Base-by-base conservation (phyloP, 2,888 invertebrate genomes). In the Lithophane socia region DNA sequence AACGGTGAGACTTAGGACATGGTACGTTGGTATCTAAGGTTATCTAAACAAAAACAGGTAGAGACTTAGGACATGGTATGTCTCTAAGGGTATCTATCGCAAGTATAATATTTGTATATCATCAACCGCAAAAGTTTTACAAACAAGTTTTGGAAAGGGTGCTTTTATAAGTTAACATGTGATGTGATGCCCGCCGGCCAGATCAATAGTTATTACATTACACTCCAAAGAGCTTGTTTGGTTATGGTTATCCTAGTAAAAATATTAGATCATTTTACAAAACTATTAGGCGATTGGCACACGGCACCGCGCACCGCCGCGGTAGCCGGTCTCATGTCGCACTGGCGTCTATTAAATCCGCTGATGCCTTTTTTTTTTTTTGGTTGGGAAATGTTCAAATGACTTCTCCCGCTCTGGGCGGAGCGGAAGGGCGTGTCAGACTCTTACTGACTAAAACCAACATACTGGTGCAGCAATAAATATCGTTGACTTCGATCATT, bases 401-500 rank as follows among this genome's bases (percentile, higher is more conserved):
- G n/a, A n/a, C n/a, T n/a, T n/a, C n/a, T n/a, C n/a, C n/a, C n/a
- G n/a, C n/a, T n/a, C n/a, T n/a, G n/a, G n/a, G n/a, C n/a, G n/a
- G n/a, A n/a, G n/a, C n/a, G n/a, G n/a, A n/a, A n/a, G n/a, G n/a
- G n/a, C n/a, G n/a, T n/a, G n/a, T n/a, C n/a, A n/a, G n/a, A n/a
- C n/a, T n/a, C n/a, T n/a, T n/a, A n/a, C n/a, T n/a, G n/a, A n/a
- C n/a, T n/a, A n/a, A n/a, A n/a, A n/a, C 37, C 42, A 21, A 63
- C 21, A 61, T 56, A 66, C 37, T 69, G 68, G 24, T 56, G 61
- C 47, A 75, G 72, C 54, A 65, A 49, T 73, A 52, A 75, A 75
- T 65, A 65, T 68, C 29, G 24, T 24, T 29, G 24, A 37, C 9
- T 56, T 72, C 61, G 68, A 63, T 69, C 60, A n/a, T 78, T 77